These are phyloP conservation scores for Speoplatyrhinus poulsoni DNA, from an alignment of 2,113 vertebrate species.

Conservation along the genomic window DNA sequence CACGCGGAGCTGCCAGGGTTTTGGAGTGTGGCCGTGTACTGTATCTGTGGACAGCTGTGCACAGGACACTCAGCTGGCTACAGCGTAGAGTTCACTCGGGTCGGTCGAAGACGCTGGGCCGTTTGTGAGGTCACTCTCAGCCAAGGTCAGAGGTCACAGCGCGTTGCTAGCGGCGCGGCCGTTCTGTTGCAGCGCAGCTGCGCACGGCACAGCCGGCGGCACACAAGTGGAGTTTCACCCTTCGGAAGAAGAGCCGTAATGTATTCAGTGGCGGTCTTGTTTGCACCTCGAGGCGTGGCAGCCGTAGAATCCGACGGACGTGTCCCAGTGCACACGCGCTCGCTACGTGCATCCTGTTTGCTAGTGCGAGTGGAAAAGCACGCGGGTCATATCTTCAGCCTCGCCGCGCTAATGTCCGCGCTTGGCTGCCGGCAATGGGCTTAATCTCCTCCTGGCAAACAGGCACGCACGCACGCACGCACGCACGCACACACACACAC, in stretches of 20 bases:
- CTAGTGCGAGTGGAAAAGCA: constrained; percentile 12
- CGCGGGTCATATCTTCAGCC: constrained; percentile 46
- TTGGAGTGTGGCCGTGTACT: background rate
- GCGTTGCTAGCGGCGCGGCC: no score
- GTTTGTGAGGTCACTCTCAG: constrained; percentile 33
- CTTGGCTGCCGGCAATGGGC: constrained; percentile 41
- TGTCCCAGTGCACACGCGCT: background rate
- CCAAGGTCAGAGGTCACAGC: no score
- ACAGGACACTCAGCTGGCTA: constrained; percentile 10
- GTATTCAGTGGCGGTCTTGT: no score
- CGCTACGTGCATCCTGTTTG: background rate
- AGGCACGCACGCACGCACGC: constrained; percentile 16
- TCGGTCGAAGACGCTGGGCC: constrained; percentile 40
- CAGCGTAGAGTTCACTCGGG: constrained; percentile 35
- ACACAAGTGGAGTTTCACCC: no score
- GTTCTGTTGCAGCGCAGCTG: no score
- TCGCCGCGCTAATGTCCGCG: constrained; percentile 46
- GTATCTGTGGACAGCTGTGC: constrained; percentile 12
- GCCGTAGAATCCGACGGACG: background rate
- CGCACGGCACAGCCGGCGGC: no score
- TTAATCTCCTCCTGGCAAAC: constrained; percentile 62
- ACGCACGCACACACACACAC: constrained; percentile 8
- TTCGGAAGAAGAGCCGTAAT: no score
- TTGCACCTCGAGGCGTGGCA: background rate
- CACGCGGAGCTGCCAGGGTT: background rate